These are phyloP conservation scores for Ceuthmochares aereus DNA, from an alignment of 2,113 vertebrate species.

Conservation along the genomic window DNA sequence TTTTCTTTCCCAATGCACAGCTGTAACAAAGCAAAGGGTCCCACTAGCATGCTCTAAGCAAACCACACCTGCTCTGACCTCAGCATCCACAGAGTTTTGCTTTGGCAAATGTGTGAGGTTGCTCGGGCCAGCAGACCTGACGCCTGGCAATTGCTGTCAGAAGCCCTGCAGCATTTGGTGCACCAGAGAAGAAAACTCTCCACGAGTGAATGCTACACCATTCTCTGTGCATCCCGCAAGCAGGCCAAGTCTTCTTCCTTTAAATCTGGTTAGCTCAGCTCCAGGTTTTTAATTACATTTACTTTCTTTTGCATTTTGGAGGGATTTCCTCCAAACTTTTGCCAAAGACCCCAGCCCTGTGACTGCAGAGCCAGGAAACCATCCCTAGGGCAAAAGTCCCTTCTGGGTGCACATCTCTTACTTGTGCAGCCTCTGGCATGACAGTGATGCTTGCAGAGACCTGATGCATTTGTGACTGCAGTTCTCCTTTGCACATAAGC, in stretches of 20 bases:
- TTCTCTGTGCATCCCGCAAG: not conserved
- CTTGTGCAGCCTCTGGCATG: not conserved
- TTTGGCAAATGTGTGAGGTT: not conserved
- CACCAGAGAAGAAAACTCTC: not conserved
- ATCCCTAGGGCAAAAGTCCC: not conserved
- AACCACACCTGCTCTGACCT: rapidly evolving
- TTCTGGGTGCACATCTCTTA: not conserved
- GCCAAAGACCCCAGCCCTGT: not conserved
- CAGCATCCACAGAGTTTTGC: not conserved
- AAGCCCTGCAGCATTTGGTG: not conserved
- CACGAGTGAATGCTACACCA: rapidly evolving
- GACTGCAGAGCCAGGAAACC: not conserved
- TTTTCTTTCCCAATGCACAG: not conserved
- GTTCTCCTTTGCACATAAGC: not conserved
- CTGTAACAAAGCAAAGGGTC: not conserved
- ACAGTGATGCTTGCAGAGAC: not conserved
- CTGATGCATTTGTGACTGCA: not conserved
- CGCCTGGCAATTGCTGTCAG: rapidly evolving
- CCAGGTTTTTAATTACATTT: not conserved
- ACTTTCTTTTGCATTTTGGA: not conserved
- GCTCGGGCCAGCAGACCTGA: not conserved
- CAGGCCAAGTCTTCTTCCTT: not conserved
- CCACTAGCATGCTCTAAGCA: rapidly evolving
- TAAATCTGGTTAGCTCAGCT: not conserved
- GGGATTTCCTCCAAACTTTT: not conserved